A percentile compares a stretch with the other conserved stretches of the same genome.
Evolutionary conservation across 1,140 invertebrate species (phyloP).

Genomic region (Colletes gigas): DNA sequence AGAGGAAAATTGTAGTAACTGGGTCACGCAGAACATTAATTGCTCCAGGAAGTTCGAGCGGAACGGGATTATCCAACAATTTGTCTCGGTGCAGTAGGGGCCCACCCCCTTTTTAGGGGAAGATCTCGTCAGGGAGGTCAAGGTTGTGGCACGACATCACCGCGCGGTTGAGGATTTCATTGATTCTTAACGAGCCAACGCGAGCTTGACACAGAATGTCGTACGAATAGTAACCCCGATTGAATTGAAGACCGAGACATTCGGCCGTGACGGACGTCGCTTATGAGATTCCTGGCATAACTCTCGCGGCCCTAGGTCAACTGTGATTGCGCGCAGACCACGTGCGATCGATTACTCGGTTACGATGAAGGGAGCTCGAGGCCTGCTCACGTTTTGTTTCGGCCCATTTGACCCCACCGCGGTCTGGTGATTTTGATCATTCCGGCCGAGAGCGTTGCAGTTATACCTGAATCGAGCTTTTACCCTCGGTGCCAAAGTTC

Average conservation of each 20-base stretch:
- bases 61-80: conserved; percentile 12
- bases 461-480: not conserved
- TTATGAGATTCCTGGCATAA: conserved; percentile 59
- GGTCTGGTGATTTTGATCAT: not conserved
- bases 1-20: not conserved
- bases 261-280: conserved; percentile 38
- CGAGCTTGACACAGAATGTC: conserved; percentile 56
- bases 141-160: conserved; percentile 26
- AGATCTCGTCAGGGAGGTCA: conserved; percentile 30
- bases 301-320: conserved; percentile 52
- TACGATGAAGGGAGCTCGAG: conserved; percentile 4
- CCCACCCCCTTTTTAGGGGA: conserved; percentile 22
- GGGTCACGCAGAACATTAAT: conserved; percentile 36
- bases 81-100: not conserved
- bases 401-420: not conserved
- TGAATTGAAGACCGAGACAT: conserved; percentile 52
- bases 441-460: not conserved
- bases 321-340: conserved; percentile 44
- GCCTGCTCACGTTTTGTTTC: not conserved
- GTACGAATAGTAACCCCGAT: conserved; percentile 53
- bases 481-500: no score
- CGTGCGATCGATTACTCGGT: conserved; percentile 55
- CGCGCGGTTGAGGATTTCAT: conserved; percentile 50
- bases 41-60: not conserved
- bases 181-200: conserved; percentile 64